Evolutionary conservation across 2,797 vertebrate species (phyloP), one percentile per base, ranked within the genome.

Genomic region (Heteromormyrus szaboi): DNA sequence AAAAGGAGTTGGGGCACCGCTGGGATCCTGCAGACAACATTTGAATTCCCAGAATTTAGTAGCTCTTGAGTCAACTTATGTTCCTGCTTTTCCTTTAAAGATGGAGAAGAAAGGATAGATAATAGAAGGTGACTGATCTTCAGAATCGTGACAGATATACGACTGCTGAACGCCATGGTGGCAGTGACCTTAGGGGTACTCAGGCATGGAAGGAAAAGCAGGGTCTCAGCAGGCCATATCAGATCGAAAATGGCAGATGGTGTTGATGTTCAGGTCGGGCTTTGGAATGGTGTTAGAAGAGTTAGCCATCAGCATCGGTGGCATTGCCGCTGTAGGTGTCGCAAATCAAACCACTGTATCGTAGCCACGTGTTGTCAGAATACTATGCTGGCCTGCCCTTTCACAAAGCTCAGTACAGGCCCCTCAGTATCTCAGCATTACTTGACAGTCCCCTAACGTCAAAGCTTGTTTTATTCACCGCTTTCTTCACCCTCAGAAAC

Each of bases 11-110:
- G 91, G 89, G 88, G 51, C 44, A 93, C 91, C 90, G 91, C 94
- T 95, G 95, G 83, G 90, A 93, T 93, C 93, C 93, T 94, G 92
- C 94, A 95, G 93, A 94, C 93, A 95, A 93, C 94, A 93, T 93
- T 95, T 94, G 93, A 93, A 91, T 92, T 93, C 92, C 92, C 95
- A 95, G 94, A 95, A 94, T 92, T 95, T 93, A 72, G 86, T 51
- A 85, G 79, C 56, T 8, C 79, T 53, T 29, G 29, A 88, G 89
- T 87, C 89, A 25, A 65, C 86, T 88, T 41, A 56, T 68, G 89
- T 84, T 89, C 86, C 72, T 22, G 25, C 22, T 84, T 68, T 87
- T 84, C 76, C 50, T 85, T 46, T 9, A 51, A 25, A 65, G 25
- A 59, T 51, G 8, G 41, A 91, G 88, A 92, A 94, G 91, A 93